Base-by-base conservation (phyloP, 1,140 invertebrate genomes). In the Megathymus violae region DNA sequence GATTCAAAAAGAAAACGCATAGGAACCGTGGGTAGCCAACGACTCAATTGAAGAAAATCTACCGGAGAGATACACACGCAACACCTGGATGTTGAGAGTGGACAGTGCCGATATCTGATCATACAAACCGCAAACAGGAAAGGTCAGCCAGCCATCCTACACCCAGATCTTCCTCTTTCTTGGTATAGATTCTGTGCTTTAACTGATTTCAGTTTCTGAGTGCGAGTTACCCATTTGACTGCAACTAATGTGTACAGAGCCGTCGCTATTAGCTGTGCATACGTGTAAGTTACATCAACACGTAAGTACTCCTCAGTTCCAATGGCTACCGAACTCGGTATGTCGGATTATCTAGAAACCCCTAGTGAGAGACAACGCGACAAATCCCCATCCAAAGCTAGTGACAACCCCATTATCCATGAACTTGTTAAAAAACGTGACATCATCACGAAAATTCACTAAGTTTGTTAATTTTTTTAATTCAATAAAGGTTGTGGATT, bases 381-480 rank as follows among this genome's bases (percentile, higher is more conserved):
- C 13, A 48, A 15, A 48, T 48, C 22, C 13, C 46, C 46, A 9
- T 31, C 11, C 13, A 31, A 7, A 31, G n/a, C n/a, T 7, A 47
- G 44, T 27, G 44, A 31, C 11, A 13, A 48, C 31, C n/a, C 4
- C 14, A 31, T 14, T 31, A 14, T 48, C 17, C 46, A 22, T 25
- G 25, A 48, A 31, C 46, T 48, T 3, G 15, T 48, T 48, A 48
- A 48, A 31, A 48, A 31, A 25, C 46, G 46, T 13, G 46, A 22
- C 13, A 48, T 48, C 4, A 48, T n/a, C n/a, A 48, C 14, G 46
- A 22, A 48, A 22, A 31, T 31, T 48, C 13, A 48, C 46, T 14
- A 48, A 48, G 14, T 48, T 48, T 15, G 25, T 11, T 48, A 48
- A 48, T 31, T 48, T 14, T 48, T 27, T 48, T 15, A 31, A 48